phyloP scores from a whole-genome alignment of 2,797 vertebrate genomes.

The Rhynchonycteris naso region DNA sequence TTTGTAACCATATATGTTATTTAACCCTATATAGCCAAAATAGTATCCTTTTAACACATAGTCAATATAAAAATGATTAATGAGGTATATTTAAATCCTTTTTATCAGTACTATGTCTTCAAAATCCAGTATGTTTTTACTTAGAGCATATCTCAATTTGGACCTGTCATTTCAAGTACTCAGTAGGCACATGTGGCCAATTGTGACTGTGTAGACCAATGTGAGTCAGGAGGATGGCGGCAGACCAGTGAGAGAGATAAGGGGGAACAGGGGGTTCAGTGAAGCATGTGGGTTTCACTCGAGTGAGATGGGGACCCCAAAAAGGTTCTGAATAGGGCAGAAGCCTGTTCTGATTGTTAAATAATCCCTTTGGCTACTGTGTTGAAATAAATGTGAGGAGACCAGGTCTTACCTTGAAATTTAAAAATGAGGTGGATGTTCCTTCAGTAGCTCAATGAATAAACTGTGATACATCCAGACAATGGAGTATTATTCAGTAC shows the following conservation, averaged over 20 bases:
- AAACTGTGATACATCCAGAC: background rate
- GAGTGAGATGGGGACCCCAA: background rate
- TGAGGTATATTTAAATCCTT: background rate
- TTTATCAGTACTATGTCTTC: background rate
- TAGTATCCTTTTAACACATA: background rate
- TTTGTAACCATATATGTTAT: background rate
- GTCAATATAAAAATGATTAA: background rate
- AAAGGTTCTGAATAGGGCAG: background rate
- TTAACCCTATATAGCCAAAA: background rate
- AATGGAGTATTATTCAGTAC: background rate
- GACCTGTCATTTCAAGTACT: background rate
- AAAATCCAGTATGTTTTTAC: background rate
- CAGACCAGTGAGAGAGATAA: background rate
- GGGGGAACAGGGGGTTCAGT: no score
- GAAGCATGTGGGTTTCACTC: background rate
- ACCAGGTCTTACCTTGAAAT: background rate
- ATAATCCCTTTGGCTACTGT: background rate
- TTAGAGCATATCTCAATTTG: background rate
- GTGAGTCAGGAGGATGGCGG: background rate
- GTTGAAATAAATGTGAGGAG: background rate
- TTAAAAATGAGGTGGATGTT: background rate
- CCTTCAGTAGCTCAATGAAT: background rate
- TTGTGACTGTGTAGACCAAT: background rate
- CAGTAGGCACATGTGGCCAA: rapidly evolving
- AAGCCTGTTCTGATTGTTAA: background rate